Percentiles rank a stretch among this genome's conserved stretches.
phyloP scores from a whole-genome alignment of 2,113 vertebrate genomes.

The Gasterosteus nipponicus region DNA sequence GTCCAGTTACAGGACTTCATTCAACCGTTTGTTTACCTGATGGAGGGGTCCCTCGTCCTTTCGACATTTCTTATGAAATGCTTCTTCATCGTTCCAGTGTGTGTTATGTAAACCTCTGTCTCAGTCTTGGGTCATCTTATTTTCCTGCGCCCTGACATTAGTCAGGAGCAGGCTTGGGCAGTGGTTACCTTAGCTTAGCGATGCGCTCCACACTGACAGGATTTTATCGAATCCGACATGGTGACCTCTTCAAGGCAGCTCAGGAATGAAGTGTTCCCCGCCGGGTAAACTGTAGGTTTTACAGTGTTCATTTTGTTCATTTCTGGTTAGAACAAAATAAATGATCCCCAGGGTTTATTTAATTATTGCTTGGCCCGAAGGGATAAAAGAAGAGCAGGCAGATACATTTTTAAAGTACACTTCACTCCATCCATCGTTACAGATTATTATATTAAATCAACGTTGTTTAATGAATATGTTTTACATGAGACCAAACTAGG shows the following conservation, averaged over 20 bases:
- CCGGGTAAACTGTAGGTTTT: slow-evolving; percentile 22
- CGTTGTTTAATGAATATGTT: too few species aligned
- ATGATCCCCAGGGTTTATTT: slow-evolving; percentile 49
- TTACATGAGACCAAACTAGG: too few species aligned
- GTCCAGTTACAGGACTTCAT: background rate
- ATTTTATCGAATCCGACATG: slow-evolving; percentile 5
- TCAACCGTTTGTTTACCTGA: background rate
- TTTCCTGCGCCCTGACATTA: background rate
- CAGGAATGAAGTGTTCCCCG: background rate
- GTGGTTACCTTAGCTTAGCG: background rate
- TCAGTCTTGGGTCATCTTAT: background rate
- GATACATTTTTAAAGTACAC: slow-evolving; percentile 2
- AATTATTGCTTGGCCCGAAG: slow-evolving; percentile 38
- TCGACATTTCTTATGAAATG: background rate
- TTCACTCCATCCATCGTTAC: background rate
- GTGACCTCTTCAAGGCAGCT: background rate
- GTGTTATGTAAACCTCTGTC: background rate
- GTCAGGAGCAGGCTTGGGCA: background rate
- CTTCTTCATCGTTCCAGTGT: background rate
- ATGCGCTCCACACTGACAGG: background rate
- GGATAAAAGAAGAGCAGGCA: slow-evolving; percentile 10
- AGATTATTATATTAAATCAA: too few species aligned
- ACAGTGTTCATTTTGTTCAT: slow-evolving; percentile 43
- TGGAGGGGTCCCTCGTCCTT: background rate
- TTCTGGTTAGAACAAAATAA: slow-evolving; percentile 36